These are phyloP conservation scores for Drosophila subobscura DNA, from an alignment of 1,140 invertebrate species.

Conservation along the genomic window DNA sequence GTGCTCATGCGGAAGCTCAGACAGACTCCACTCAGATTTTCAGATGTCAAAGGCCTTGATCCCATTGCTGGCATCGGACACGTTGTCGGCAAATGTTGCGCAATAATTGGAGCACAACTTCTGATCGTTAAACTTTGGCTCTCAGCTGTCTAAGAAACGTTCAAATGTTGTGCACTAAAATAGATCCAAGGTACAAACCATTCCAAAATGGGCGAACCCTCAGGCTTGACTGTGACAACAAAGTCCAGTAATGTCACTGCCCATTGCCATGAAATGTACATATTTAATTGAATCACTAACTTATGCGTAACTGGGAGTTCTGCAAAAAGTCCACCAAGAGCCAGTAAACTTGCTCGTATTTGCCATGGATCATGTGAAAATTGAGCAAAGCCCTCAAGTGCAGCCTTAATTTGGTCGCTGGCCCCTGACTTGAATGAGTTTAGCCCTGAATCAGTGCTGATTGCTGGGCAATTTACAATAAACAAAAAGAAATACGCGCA, in stretches of 20 bases:
- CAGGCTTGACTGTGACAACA: too few relatives aligned
- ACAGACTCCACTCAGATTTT: neutral
- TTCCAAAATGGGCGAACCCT: too few relatives aligned
- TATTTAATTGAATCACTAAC: too few relatives aligned
- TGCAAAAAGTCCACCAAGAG: too few relatives aligned
- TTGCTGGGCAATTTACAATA: slow-evolving; percentile 42
- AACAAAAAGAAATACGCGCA: slow-evolving; percentile 5
- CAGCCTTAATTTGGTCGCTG: slow-evolving; percentile 5
- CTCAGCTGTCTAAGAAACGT: neutral
- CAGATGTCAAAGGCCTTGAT: slow-evolving; percentile 34
- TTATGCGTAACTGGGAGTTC: too few relatives aligned
- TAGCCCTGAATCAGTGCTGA: slow-evolving; percentile 53
- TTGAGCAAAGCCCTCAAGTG: neutral
- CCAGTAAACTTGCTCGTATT: too few relatives aligned
- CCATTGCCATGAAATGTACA: too few relatives aligned
- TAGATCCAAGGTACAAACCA: too few relatives aligned
- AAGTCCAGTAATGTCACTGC: too few relatives aligned
- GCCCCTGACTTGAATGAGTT: slow-evolving; percentile 42
- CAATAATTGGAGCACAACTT: slow-evolving; percentile 1
- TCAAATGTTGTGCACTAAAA: neutral
- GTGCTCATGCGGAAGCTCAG: slow-evolving; percentile 20
- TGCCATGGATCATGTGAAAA: neutral
- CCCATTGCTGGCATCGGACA: slow-evolving; percentile 14
- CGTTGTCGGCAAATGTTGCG: too few relatives aligned
- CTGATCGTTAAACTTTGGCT: neutral